Evolutionary conservation across 2,888 invertebrate genomes (phyloP), one percentile per base, ranked within the genome.

Genomic region (Vanessa cardui): DNA sequence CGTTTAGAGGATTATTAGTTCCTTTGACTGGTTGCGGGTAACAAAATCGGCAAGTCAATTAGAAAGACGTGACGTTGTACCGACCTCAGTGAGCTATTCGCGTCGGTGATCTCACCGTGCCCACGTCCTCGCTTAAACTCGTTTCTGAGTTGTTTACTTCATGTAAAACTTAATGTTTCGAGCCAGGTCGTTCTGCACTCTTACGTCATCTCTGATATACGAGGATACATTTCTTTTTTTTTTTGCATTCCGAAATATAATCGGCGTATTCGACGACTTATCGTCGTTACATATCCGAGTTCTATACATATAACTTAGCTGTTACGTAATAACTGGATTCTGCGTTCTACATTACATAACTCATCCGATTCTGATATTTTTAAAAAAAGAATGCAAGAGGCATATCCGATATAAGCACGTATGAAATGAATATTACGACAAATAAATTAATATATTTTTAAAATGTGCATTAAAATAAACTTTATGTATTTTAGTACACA

Each of bases 81-180:
- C 87, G 90, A 87, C 90, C 92, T 90, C 89, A 85, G 83, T 77
- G 77, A 75, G 69, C 76, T 91, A 92, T 89, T 89, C 83, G 82
- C 82, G 80, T 87, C 88, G 92, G 81, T 92, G 92, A 92, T 92
- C 90, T 92, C 92, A 92, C 82, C 88, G 83, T 69, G 77, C 76
- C 78, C 87, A 89, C 91, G 91, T 90, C 91, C 91, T 91, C 89
- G 89, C 83, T 83, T 83, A 90, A 90, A 92, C 92, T 87, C 85
- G 92, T 92, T 92, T 91, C 83, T 85, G 89, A 89, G 83, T 85
- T 92, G 89, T 92, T 91, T 90, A 91, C 89, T 89, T 84, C 85
- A 84, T 84, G 83, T 84, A 84, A 85, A 87, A 86, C 87, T 86
- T 86, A 86, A 85, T 84, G 83, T 83, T 84, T 81, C 78, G 84